Evolutionary conservation across 2,113 vertebrate species (phyloP).

Genomic region (Nasalis larvatus): DNA sequence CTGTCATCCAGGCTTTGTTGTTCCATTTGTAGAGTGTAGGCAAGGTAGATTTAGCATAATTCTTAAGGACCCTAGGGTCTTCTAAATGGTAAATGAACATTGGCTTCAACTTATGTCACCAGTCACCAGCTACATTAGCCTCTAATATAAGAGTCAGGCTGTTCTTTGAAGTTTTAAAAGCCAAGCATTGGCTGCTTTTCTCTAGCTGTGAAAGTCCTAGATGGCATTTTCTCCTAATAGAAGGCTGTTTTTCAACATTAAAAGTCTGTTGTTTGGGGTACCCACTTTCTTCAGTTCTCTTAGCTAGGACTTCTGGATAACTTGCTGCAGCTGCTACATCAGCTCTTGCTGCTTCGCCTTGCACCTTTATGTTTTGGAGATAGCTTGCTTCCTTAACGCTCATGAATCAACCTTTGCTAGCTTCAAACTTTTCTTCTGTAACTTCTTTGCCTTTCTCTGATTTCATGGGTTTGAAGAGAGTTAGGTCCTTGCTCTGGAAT

Average conservation of each 20-base stretch:
- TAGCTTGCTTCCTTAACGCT: background rate
- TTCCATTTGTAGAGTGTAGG: too few relatives aligned
- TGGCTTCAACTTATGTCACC: background rate
- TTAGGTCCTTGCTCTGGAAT: background rate
- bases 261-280: background rate
- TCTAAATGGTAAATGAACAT: background rate
- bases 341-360: background rate
- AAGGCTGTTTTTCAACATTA: background rate
- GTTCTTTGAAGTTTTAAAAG: background rate
- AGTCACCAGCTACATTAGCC: background rate
- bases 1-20: too few relatives aligned
- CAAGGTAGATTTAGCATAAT: too few relatives aligned
- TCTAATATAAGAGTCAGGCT: background rate
- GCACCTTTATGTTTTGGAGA: background rate
- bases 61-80: too few relatives aligned
- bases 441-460: background rate
- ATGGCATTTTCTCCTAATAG: background rate
- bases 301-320: background rate
- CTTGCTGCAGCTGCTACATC: background rate
- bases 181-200: background rate
- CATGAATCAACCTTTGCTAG: background rate
- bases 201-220: background rate
- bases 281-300: background rate
- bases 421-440: background rate
- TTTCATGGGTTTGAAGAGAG: background rate